Base-by-base conservation (phyloP, 1,140 invertebrate genomes). In the Diorhabda elongata region DNA sequence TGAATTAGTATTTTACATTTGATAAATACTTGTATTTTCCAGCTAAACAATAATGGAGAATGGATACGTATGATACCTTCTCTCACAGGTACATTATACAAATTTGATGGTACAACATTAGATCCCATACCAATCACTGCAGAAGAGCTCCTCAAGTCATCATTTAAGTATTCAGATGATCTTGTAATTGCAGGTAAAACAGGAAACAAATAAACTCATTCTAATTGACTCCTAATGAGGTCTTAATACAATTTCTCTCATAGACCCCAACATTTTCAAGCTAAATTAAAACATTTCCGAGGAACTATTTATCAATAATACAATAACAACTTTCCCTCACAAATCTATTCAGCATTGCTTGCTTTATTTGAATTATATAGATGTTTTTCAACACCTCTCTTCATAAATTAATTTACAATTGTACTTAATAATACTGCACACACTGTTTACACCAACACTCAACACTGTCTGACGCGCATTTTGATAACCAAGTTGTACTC, bases 51-150 rank as follows among this genome's bases (percentile, higher is more conserved):
- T 69, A 90, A 93, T 83, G 95, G 94, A 2, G 89, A 95, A 79
- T 91, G 87, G 83, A 88, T 95, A 47, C 86, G 92, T 71, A 85
- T 98, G 74, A 95, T 98, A 77, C 96, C 96, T 45, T 96, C 96
- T 0, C 81, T 98, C 5, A 92, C 89, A 80, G 96, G 96, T 6
- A 88, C 89, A 11, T 84, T 98, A 5, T 98, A 96, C 81, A 92
- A 91, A 80, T 93, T 96, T 81, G 93, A 97, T 84, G 95, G 94
- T 1, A 89, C 93, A 62, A 90, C 87, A 75, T 88, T 98, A 64
- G 92, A 97, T 83, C 87, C 91, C 1, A 83, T 98, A 64, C 94
- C 94, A 26, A 87, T 98, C 68, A 90, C 90, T 61, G 90, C 93
- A 0, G 94, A 97, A 65, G 87, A 90, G 70, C 84, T 98, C 8